phyloP scores from a whole-genome alignment of 1,140 invertebrate species.

The Phortica variegata region DNA sequence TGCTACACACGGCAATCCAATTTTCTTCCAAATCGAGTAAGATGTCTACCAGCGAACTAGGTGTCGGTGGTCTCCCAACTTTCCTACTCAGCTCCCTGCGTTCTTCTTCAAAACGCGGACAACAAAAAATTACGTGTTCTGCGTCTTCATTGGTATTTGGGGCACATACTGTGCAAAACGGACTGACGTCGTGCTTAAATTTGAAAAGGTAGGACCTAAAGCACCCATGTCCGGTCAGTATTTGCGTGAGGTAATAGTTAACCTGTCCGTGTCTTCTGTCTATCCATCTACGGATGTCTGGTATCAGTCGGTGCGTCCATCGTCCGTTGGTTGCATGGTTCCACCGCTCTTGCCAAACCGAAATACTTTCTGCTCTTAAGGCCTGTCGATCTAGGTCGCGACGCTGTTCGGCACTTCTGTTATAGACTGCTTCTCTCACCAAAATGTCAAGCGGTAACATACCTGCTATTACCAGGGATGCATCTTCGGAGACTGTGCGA shows the following conservation, averaged over 20 bases:
- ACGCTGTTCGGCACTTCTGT: background rate
- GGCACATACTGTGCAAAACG: background rate
- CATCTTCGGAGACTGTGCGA: background rate
- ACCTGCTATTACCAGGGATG: background rate
- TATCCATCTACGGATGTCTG: background rate
- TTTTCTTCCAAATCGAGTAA: too few species aligned
- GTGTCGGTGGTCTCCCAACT: too few species aligned
- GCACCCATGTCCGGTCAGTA: background rate
- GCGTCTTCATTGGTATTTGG: too few species aligned
- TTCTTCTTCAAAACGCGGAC: background rate
- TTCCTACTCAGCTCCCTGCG: background rate
- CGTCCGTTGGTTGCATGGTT: background rate
- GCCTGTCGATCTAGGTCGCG: background rate
- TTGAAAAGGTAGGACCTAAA: background rate
- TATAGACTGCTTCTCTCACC: background rate
- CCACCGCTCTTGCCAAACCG: conserved; percentile 1
- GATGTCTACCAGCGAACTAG: too few species aligned
- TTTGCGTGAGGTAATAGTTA: background rate
- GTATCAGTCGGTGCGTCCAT: background rate
- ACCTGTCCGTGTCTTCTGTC: background rate
- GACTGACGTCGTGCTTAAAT: background rate
- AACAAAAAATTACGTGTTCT: background rate
- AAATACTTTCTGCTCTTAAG: background rate
- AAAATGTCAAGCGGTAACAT: background rate
- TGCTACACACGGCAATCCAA: too few species aligned